Evolutionary conservation across 2,113 vertebrate species (phyloP).

Genomic region (Syrrhaptes paradoxus): DNA sequence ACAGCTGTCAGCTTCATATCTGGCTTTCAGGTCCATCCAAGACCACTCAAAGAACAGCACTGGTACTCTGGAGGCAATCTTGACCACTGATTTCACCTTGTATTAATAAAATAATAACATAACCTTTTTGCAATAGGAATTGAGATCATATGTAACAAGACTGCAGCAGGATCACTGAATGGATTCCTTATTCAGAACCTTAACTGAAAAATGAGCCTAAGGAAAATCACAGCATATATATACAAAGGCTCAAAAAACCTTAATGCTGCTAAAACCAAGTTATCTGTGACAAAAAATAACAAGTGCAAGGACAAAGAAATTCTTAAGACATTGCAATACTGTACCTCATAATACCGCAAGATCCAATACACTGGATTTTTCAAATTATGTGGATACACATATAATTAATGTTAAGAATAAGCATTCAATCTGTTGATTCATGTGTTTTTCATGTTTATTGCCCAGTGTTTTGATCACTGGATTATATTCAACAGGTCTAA

Average conservation of each 20-base stretch:
- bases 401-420: background rate
- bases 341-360: background rate
- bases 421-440: background rate
- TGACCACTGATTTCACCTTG: background rate
- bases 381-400: background rate
- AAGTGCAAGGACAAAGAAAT: background rate
- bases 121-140: background rate
- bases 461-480: background rate
- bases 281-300: slow-evolving; percentile 2
- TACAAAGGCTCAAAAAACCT: background rate
- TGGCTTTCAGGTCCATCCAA: background rate
- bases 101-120: background rate
- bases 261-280: background rate
- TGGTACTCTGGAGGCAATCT: background rate
- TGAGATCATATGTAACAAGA: rapidly evolving
- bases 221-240: background rate
- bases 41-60: background rate
- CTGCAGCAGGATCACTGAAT: background rate
- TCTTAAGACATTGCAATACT: background rate
- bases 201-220: background rate
- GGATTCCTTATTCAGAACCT: background rate
- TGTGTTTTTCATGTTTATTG: background rate
- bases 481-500: slow-evolving; percentile 23
- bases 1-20: background rate
- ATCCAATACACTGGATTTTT: background rate